A percentile compares a stretch with the other conserved stretches of the same genome.
Evolutionary conservation across 2,888 invertebrate genomes (phyloP).

Genomic region (Druceiella hillmani): DNA sequence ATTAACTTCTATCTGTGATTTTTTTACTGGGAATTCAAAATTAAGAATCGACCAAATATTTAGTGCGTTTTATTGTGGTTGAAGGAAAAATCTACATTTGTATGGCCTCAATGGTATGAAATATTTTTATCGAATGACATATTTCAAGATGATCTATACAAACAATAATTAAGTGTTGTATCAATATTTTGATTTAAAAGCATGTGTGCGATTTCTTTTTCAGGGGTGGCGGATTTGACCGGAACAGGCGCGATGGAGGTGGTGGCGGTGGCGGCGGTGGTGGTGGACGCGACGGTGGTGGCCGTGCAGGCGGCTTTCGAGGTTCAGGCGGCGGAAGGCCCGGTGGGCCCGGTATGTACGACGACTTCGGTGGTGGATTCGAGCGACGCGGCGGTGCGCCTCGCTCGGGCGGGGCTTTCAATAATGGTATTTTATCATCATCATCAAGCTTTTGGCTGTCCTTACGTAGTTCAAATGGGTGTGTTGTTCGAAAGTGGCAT

Average conservation of each 20-base stretch:
- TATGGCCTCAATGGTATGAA: too few species aligned
- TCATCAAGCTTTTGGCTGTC: too few species aligned
- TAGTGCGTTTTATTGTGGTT: too few species aligned
- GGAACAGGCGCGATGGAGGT: constrained; percentile 51
- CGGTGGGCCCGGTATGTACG: constrained; percentile 45
- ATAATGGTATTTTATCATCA: constrained; percentile 38
- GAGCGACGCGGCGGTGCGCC: constrained; percentile 43
- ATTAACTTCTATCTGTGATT: too few species aligned
- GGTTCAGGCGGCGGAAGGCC: constrained; percentile 35
- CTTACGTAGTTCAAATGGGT: too few species aligned
- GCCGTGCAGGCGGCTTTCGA: constrained; percentile 37
- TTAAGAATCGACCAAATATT: too few species aligned
- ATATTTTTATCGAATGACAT: too few species aligned
- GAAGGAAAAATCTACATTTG: too few species aligned
- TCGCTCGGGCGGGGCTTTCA: constrained; percentile 40
- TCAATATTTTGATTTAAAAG: constrained; percentile 6
- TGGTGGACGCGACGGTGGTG: constrained; percentile 37
- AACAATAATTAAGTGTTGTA: too few species aligned
- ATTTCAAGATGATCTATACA: too few species aligned
- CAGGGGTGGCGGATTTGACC: constrained; percentile 61
- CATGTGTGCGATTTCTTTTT: too few species aligned
- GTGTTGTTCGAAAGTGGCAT: background rate
- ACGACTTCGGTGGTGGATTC: constrained; percentile 42
- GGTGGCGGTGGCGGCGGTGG: constrained; percentile 36
- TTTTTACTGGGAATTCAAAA: too few species aligned